Conservation (phyloP, 2,113 vertebrate genomes). For the Urocynchramus pylzowi region DNA sequence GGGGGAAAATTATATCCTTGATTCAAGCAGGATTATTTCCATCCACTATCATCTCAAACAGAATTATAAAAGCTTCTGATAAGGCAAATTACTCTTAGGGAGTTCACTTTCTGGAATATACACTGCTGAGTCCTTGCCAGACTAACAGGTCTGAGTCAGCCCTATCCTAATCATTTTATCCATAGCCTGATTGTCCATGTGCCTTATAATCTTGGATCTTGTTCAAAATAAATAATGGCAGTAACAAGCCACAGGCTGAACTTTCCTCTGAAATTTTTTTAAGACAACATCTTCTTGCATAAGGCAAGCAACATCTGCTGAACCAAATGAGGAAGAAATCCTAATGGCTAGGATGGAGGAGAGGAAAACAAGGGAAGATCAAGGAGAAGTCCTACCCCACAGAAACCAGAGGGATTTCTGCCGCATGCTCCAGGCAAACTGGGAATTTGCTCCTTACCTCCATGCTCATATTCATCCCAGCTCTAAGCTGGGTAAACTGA, state of each 20-base stretch:
- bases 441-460: not conserved
- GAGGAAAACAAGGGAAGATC: not conserved
- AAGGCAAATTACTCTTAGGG: conserved; percentile 56
- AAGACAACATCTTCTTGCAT: conserved; percentile 51
- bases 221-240: conserved; percentile 68
- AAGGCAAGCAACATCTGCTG: conserved; percentile 33
- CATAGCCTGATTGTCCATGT: conserved; percentile 58
- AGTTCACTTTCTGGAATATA: conserved; percentile 68
- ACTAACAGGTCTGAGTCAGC: conserved; percentile 67
- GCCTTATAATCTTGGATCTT: conserved; percentile 54
- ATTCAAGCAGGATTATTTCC: conserved; percentile 18
- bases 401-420: not conserved
- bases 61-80: conserved; percentile 57
- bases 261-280: conserved; percentile 48
- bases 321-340: not conserved
- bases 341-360: not conserved
- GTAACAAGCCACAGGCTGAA: conserved; percentile 60
- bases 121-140: conserved; percentile 45
- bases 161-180: conserved; percentile 60
- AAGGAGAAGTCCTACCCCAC: not conserved
- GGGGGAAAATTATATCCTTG: not conserved
- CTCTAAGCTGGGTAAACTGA: not conserved
- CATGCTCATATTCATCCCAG: not conserved
- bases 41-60: not conserved
- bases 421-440: not conserved